Conservation (phyloP, 2,113 vertebrate genomes). For the Trinectes maculatus region DNA sequence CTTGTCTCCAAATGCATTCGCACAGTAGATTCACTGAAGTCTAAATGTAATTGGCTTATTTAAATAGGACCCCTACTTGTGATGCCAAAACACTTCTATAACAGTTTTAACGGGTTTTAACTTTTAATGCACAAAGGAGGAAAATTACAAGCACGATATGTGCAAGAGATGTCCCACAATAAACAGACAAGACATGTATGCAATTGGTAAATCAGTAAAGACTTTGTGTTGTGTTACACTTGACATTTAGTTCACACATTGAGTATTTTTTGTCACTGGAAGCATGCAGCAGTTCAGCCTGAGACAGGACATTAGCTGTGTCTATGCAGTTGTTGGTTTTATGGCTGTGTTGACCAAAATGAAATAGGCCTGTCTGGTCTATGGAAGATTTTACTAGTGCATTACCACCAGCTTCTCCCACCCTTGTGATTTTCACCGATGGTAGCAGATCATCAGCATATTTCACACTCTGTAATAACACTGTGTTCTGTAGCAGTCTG, state of each 20-base stretch:
- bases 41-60: background rate
- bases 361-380: too few relatives aligned
- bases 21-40: background rate
- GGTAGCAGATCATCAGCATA: background rate
- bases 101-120: too few relatives aligned
- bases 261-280: background rate
- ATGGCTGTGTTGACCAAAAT: too few relatives aligned
- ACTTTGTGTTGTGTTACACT: too few relatives aligned
- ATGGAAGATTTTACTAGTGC: too few relatives aligned
- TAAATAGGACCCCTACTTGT: background rate
- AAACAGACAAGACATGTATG: too few relatives aligned
- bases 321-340: too few relatives aligned
- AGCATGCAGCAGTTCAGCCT: background rate
- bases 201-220: too few relatives aligned
- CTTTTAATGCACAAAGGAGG: background rate
- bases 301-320: background rate
- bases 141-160: background rate
- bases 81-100: background rate
- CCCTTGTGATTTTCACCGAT: too few relatives aligned
- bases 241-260: background rate
- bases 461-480: background rate
- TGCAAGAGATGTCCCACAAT: too few relatives aligned
- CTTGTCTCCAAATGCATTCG: background rate
- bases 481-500: slow-evolving; percentile 14
- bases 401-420: too few relatives aligned